Percentiles rank a stretch among this genome's conserved stretches.
Conservation (phyloP, 1,140 invertebrate species). For the Scaptomyza montana region DNA sequence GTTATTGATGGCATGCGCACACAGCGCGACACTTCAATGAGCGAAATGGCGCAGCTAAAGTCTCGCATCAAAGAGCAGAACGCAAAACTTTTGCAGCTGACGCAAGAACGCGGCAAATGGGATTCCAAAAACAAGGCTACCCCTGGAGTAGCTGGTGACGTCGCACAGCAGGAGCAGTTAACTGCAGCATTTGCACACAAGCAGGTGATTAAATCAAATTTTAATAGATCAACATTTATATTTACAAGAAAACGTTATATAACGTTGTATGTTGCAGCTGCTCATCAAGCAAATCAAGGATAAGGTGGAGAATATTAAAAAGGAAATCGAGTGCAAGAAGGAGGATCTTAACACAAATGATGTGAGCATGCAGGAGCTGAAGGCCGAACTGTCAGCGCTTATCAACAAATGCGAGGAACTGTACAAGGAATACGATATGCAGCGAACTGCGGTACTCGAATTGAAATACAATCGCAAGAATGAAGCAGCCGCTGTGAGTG, state of each 20-base stretch:
- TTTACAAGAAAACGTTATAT: not conserved
- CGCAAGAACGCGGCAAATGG: conserved; percentile 92
- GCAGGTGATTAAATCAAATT: conserved; percentile 47
- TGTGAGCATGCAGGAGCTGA: conserved; percentile 89
- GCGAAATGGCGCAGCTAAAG: conserved; percentile 95
- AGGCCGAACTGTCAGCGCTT: conserved; percentile 84
- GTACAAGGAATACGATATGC: conserved; percentile 86
- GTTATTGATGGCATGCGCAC: conserved; percentile 98
- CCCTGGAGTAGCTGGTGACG: conserved; percentile 47
- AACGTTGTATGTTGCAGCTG: conserved; percentile 72
- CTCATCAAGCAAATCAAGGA: conserved; percentile 93
- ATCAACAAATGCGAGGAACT: conserved; percentile 86
- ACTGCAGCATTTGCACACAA: conserved; percentile 82
- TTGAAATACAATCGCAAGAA: conserved; percentile 85
- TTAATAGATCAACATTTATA: not conserved
- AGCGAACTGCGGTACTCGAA: conserved; percentile 85
- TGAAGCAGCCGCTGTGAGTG: conserved; percentile 63
- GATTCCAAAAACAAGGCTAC: conserved; percentile 87
- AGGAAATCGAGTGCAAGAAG: conserved; percentile 90
- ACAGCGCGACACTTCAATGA: conserved; percentile 94
- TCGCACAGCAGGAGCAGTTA: conserved; percentile 72
- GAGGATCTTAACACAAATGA: conserved; percentile 93
- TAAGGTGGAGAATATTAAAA: conserved; percentile 87
- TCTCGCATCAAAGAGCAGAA: conserved; percentile 93
- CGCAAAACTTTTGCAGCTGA: conserved; percentile 90